Percentiles rank a stretch among this genome's conserved stretches.
phyloP scores from a whole-genome alignment of 1,140 invertebrate genomes.

The Centruroides vittatus region DNA sequence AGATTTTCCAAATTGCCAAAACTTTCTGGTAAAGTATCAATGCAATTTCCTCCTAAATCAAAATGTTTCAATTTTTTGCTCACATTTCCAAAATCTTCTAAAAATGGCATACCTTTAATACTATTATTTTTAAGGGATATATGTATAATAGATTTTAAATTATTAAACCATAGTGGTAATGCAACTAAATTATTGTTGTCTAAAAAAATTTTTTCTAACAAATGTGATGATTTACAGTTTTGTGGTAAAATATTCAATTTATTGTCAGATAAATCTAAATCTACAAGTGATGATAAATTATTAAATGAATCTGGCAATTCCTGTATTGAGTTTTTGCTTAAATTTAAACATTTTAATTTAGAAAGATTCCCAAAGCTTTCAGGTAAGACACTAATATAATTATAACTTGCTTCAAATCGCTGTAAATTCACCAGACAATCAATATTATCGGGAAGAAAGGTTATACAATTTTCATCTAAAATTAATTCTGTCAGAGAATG shows the following conservation, averaged over 20 bases:
- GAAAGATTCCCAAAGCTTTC: conserved; percentile 6
- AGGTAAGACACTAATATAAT: conserved; percentile 1
- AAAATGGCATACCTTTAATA: not conserved
- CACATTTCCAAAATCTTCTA: conserved; percentile 1
- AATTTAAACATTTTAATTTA: conserved; percentile 2
- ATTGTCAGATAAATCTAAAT: conserved; percentile 9
- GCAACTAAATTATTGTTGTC: not conserved
- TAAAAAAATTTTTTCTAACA: not conserved
- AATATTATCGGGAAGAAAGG: conserved; percentile 1
- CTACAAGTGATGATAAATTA: conserved; percentile 1
- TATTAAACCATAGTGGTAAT: conserved; percentile 8
- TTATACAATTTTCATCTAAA: conserved; percentile 7
- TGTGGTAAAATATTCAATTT: conserved; percentile 4
- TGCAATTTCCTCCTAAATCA: conserved; percentile 11
- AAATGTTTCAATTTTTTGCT: conserved; percentile 2
- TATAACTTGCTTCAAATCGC: conserved; percentile 2
- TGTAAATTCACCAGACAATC: not conserved
- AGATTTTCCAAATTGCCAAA: conserved; percentile 6
- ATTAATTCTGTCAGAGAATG: not conserved
- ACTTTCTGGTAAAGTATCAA: not conserved
- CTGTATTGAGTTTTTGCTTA: conserved; percentile 3
- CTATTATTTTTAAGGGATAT: conserved; percentile 1
- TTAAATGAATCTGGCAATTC: conserved; percentile 3
- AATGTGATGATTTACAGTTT: not conserved
- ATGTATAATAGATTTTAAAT: conserved; percentile 3